Conservation (phyloP, 37 sponge, comb jelly and placozoan species). For the Amphimedon queenslandica region DNA sequence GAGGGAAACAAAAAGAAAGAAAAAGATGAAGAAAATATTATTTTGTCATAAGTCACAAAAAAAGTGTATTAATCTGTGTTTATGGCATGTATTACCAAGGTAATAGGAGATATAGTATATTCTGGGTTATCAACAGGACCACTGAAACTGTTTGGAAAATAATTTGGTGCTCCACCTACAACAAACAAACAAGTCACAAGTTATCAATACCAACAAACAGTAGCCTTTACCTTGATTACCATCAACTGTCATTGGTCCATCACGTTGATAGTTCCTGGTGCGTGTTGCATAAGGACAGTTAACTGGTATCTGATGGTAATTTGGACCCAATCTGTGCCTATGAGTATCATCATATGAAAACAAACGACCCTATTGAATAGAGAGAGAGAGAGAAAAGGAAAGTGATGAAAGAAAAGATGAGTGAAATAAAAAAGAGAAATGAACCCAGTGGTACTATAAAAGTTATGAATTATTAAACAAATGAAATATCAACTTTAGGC, state of each 20-base stretch:
- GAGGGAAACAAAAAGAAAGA: too few relatives aligned
- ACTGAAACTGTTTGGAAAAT: conserved; percentile 80
- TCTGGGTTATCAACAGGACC: conserved; percentile 64
- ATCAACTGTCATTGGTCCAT: conserved; percentile 73
- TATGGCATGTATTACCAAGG: background rate
- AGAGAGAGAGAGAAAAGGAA: too few relatives aligned
- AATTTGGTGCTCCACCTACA: conserved; percentile 80
- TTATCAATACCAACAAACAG: background rate
- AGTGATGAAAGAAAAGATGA: too few relatives aligned
- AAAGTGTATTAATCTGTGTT: background rate
- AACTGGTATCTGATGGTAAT: conserved; percentile 80
- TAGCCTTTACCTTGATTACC: conserved; percentile 55
- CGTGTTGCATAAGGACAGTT: conserved; percentile 75
- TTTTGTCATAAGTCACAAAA: background rate
- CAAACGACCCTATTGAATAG: conserved; percentile 74
- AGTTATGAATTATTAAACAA: too few relatives aligned
- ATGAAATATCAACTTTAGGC: too few relatives aligned
- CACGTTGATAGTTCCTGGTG: conserved; percentile 74
- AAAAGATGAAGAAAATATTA: too few relatives aligned
- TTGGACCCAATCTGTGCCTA: conserved; percentile 78
- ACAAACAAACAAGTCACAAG: background rate
- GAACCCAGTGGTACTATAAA: too few relatives aligned
- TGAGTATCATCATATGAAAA: conserved; percentile 86
- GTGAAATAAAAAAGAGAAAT: too few relatives aligned
- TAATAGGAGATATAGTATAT: conserved; percentile 32